These are phyloP conservation scores for Neodiprion pinetum DNA, from an alignment of 1,140 invertebrate species.

Conservation along the genomic window DNA sequence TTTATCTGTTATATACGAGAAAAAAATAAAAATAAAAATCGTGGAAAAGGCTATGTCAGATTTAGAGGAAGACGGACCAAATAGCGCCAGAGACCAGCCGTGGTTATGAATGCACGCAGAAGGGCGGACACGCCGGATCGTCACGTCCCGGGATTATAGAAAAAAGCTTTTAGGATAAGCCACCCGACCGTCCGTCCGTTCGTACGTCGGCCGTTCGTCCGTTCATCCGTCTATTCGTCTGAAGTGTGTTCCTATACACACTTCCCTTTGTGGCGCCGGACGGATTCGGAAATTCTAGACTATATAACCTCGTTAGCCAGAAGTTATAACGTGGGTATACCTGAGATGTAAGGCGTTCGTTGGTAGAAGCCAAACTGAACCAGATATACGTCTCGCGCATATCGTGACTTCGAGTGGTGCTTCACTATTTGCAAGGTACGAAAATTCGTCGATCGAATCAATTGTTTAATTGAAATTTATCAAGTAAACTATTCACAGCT, in stretches of 20 bases:
- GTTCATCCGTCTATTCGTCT: not conserved
- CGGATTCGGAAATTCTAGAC: slow-evolving; percentile 2
- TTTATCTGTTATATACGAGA: not conserved
- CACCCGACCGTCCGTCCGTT: not conserved
- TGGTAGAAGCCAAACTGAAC: not conserved
- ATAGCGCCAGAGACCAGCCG: not conserved
- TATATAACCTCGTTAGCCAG: not conserved
- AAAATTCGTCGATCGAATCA: too few relatives aligned
- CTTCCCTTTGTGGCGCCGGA: not conserved
- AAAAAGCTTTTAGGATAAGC: slow-evolving; percentile 16
- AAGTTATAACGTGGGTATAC: not conserved
- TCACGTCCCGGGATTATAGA: slow-evolving; percentile 14
- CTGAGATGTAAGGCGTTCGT: not conserved
- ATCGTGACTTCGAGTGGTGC: not conserved
- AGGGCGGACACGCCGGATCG: slow-evolving; percentile 3
- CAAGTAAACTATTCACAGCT: too few relatives aligned
- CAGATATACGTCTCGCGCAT: too few relatives aligned
- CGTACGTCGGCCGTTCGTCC: not conserved
- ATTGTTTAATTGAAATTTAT: too few relatives aligned
- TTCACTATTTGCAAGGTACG: too few relatives aligned
- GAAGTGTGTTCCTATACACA: slow-evolving; percentile 3
- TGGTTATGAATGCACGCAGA: slow-evolving; percentile 13
- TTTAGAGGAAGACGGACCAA: slow-evolving; percentile 1
- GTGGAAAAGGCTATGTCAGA: not conserved
- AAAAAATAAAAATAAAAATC: not conserved